Percentiles rank a stretch among this genome's conserved stretches.
Evolutionary conservation across 2,888 invertebrate species (phyloP).

Genomic region (Nysson spinosus): DNA sequence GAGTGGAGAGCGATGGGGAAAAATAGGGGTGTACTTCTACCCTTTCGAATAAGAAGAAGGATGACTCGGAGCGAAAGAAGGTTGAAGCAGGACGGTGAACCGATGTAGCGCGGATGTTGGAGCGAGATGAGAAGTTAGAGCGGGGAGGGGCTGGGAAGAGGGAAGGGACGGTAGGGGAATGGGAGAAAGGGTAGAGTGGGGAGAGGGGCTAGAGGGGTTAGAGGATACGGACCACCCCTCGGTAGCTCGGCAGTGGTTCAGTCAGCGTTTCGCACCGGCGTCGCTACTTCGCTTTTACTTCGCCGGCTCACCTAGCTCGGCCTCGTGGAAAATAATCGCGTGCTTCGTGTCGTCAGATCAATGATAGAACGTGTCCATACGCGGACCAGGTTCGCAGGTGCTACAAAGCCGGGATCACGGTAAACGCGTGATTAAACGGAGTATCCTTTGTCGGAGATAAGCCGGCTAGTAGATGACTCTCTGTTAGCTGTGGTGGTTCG

Average conservation of each 20-base stretch:
- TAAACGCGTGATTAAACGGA: background rate
- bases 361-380: conserved; percentile 44
- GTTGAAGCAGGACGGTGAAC: background rate
- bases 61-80: too few species aligned
- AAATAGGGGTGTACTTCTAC: conserved; percentile 13
- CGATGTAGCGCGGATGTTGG: background rate
- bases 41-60: too few species aligned
- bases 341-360: conserved; percentile 52
- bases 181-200: conserved; percentile 30
- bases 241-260: conserved; percentile 61
- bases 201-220: conserved; percentile 38
- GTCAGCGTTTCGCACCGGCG: conserved; percentile 68
- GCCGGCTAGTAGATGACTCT: conserved; percentile 13
- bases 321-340: conserved; percentile 57
- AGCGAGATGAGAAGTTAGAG: background rate
- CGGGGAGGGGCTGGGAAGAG: conserved; percentile 2
- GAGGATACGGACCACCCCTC: conserved; percentile 59
- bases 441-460: too few species aligned
- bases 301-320: conserved; percentile 31
- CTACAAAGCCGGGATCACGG: conserved; percentile 12
- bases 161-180: conserved; percentile 4
- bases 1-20: background rate
- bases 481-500: conserved; percentile 12
- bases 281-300: conserved; percentile 52
- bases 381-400: conserved; percentile 12